Conservation (phyloP, 2,797 vertebrate genomes). For the Xenops minutus region DNA sequence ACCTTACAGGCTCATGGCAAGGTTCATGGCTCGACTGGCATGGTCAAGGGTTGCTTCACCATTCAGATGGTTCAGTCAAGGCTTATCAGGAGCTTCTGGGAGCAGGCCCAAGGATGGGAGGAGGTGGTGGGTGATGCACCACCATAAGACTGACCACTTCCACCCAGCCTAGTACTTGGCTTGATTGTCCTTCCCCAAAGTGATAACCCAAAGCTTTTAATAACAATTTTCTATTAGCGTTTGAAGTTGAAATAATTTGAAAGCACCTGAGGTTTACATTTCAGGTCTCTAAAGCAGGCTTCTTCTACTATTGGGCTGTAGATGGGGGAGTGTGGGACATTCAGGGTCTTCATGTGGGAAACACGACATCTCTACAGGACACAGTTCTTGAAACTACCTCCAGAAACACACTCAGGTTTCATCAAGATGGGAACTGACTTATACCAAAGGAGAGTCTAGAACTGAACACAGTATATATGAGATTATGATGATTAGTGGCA, state of each 20-base stretch:
- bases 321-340: accelerated
- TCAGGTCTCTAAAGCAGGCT: not conserved
- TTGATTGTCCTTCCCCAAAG: not conserved
- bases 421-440: not conserved
- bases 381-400: not conserved
- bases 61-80: not conserved
- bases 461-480: not conserved
- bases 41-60: not conserved
- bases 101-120: accelerated
- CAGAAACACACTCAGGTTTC: not conserved
- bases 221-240: not conserved
- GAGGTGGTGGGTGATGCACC: too few species aligned
- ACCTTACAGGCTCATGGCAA: not conserved
- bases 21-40: not conserved
- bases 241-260: not conserved
- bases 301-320: not conserved
- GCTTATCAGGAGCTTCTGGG: not conserved
- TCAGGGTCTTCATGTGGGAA: not conserved
- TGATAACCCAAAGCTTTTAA: not conserved
- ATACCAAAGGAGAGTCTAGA: not conserved
- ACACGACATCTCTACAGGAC: not conserved
- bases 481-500: not conserved
- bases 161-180: not conserved
- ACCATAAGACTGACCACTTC: not conserved
- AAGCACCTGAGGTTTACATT: not conserved